phyloP scores from a whole-genome alignment of 2,797 vertebrate species.

The Xenops minutus region DNA sequence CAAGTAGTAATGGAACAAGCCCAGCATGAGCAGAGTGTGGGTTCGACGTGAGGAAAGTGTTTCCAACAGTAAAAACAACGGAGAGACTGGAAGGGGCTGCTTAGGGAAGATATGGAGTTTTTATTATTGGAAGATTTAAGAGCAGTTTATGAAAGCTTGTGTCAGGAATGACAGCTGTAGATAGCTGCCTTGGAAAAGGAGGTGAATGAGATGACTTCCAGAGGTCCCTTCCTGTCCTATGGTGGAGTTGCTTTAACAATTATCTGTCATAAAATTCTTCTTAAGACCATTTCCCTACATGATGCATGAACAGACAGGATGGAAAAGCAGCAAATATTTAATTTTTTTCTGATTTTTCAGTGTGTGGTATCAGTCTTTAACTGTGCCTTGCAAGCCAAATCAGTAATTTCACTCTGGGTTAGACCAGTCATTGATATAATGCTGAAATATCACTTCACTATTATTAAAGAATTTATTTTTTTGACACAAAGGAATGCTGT shows the following conservation, averaged over 20 bases:
- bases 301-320: background rate
- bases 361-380: background rate
- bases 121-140: background rate
- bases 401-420: background rate
- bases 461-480: background rate
- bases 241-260: background rate
- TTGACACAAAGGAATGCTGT: background rate
- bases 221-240: background rate
- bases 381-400: background rate
- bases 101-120: background rate
- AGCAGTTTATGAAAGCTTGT: background rate
- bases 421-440: background rate
- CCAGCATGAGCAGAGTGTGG: background rate
- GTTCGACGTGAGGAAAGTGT: background rate
- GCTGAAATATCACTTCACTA: background rate
- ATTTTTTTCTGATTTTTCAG: background rate
- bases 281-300: background rate
- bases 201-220: background rate
- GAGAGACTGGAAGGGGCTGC: background rate
- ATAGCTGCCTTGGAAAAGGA: background rate
- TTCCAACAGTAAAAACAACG: conserved; percentile 3
- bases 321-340: background rate
- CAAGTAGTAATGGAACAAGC: background rate
- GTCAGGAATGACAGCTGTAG: background rate
- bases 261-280: background rate